Evolutionary conservation across 2,888 invertebrate genomes (phyloP).

Genomic region (Chaetogeoica ovagalla): DNA sequence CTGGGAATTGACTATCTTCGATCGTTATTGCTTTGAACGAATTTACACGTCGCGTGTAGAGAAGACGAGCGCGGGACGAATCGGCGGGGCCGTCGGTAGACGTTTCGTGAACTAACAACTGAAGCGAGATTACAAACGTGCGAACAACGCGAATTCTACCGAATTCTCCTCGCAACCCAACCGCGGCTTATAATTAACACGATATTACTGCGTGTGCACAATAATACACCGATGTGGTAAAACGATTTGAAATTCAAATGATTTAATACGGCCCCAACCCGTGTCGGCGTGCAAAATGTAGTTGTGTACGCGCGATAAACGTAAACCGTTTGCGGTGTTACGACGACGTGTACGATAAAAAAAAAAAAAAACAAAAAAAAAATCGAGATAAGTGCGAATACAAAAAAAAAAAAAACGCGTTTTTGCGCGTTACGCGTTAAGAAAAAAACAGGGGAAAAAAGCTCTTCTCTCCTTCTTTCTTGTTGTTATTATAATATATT

Average conservation of each 20-base stretch:
- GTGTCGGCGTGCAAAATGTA: slow-evolving; percentile 29
- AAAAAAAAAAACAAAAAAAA: neutral
- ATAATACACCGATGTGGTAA: neutral
- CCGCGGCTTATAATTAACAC: neutral
- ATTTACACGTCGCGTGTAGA: too few relatives aligned
- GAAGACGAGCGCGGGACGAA: too few relatives aligned
- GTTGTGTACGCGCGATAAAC: slow-evolving; percentile 21
- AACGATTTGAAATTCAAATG: slow-evolving; percentile 45
- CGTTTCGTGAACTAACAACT: too few relatives aligned
- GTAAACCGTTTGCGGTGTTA: slow-evolving; percentile 23
- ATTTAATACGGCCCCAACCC: slow-evolving; percentile 34
- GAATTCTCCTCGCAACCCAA: neutral
- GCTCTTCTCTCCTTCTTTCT: slow-evolving; percentile 1
- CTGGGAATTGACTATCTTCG: too few relatives aligned
- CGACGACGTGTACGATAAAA: slow-evolving; percentile 23
- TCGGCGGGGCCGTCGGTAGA: too few relatives aligned
- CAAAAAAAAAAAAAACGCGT: slow-evolving; percentile 4
- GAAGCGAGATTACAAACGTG: too few relatives aligned
- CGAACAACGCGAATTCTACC: neutral
- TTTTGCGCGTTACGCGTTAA: neutral
- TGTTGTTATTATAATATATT: neutral
- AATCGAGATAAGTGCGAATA: slow-evolving; percentile 9
- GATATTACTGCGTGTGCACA: neutral
- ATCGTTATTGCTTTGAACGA: too few relatives aligned
- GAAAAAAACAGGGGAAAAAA: neutral